Base-by-base conservation (phyloP, 2,113 vertebrate species). In the Tragulus kanchil region DNA sequence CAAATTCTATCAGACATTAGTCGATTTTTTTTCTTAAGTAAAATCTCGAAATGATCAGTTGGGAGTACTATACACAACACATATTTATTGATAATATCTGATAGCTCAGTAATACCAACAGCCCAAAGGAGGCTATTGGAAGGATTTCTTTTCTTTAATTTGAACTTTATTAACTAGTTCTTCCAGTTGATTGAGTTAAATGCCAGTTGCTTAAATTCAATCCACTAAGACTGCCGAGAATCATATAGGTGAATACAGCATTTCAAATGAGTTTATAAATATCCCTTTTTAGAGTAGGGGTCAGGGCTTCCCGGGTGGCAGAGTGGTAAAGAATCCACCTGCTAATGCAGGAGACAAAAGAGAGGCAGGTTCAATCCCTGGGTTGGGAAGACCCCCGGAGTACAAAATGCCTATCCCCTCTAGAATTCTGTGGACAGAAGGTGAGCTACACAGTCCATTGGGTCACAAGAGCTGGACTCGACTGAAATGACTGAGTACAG, bases 81-180 rank as follows among this genome's bases (percentile, higher is more conserved):
- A 77, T 86, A 52, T 71, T 88, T 88, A 90, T 25, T 86, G 71
- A 82, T 52, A 56, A 19, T 5, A 93, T 36, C 21, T 89, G 90
- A 64, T 71, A 65, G 19, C 42, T 93, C 61, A 67, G 45, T 82
- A 94, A 96, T 67, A 81, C 13, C 26, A 93, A 61, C 25, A 92
- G 42, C 59, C 16, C 17, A 36, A n/a, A 21, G 61, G 16, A 87
- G 21, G 58, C 26, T 54, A 59, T 26, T 56, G 54, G 69, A 64
- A 48, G 25, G 28, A 54, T 77, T 83, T 79, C 42, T 15, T 90
- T 82, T 82, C n/a, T 64, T 92, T 88, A 90, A 90, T 58, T 28
- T 81, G 54, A 11, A 61, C 16, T 88, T 90, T 45, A 73, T 77
- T 61, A 96, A 85, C 28, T 88, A 82, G 21, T 77, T 95, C 65